Evolutionary conservation across 1,140 invertebrate species (phyloP).

Genomic region (Zaprionus camerounensis): DNA sequence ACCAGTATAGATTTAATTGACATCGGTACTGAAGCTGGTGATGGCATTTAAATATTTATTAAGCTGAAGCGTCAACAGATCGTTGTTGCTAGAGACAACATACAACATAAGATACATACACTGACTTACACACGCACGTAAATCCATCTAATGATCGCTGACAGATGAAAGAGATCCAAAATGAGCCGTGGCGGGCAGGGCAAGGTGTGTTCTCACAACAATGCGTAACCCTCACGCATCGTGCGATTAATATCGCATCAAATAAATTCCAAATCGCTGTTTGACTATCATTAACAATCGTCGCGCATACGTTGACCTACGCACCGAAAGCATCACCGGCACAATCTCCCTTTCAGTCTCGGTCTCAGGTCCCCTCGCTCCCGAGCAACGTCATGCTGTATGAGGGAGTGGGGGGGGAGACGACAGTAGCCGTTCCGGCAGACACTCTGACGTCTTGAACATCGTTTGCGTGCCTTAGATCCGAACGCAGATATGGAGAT

Average conservation of each 20-base stretch:
- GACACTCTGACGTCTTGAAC: slow-evolving; percentile 63
- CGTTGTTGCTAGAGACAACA: background rate
- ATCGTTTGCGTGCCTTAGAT: slow-evolving; percentile 59
- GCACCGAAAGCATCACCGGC: slow-evolving; percentile 35
- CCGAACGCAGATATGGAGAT: slow-evolving; percentile 60
- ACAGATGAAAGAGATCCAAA: slow-evolving; percentile 3
- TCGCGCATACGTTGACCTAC: slow-evolving; percentile 47
- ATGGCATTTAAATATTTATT: background rate
- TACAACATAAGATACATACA: background rate
- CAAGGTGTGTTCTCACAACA: slow-evolving; percentile 55
- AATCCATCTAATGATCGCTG: slow-evolving; percentile 3
- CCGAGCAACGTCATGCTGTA: slow-evolving; percentile 21
- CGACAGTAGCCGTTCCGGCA: slow-evolving; percentile 51
- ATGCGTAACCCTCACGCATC: slow-evolving; percentile 64
- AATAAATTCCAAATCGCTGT: slow-evolving; percentile 74
- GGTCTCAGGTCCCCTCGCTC: background rate
- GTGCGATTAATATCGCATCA: slow-evolving; percentile 75
- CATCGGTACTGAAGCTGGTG: background rate
- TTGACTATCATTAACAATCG: slow-evolving; percentile 79
- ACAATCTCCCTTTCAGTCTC: slow-evolving; percentile 10
- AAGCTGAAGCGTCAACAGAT: background rate
- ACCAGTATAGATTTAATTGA: background rate
- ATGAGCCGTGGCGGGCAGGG: slow-evolving; percentile 3
- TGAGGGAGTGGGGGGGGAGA: background rate
- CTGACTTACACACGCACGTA: background rate